Base-by-base conservation (phyloP, 1,140 invertebrate genomes). In the Diploscapter pachys region DNA sequence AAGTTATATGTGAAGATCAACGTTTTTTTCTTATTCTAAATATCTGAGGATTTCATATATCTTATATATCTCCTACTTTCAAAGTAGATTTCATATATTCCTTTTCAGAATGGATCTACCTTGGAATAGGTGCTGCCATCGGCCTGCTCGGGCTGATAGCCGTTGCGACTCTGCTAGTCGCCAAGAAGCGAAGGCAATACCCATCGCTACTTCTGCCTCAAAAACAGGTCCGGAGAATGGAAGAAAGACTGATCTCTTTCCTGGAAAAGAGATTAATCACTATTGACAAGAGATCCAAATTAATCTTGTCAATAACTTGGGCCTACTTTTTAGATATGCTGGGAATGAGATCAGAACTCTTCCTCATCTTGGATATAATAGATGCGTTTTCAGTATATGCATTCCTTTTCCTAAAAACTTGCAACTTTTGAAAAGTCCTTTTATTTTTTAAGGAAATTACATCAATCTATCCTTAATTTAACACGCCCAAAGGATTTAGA, bases 101-200 rank as follows among this genome's bases (percentile, higher is more conserved):
- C 5, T 72, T 68, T 74, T 11, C 73, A 74, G 73, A 74, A 74
- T 74, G 73, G 73, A 59, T 74, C 65, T 64, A 66, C 51, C 63
- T 74, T 4, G 73, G 73, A 55, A 49, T 74, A 51, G 65, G 63
- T 56, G 73, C 65, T 54, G 73, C 73, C 73, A 67, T 69, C 55
- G 73, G 73, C 52, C 73, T 74, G 56, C 51, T 64, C 6, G 73
- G 13, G 53, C 64, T 74, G 48, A 67, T 74, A 57, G 73, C 73
- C 52, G 66, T 69, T n/a, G 66, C 66, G 50, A 67, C 73, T 53
- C 63, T 74, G 13, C 64, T 74, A 13, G 73, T 67, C 49, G 64
- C 70, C 56, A 55, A 67, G 53, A 67, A 63, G 63, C 64, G 73
- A 31, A 56, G 73, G 62, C 73, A 74, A 57, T 74, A 74, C n/a